phyloP scores from a whole-genome alignment of 2,113 vertebrate species.

The Sebastes schlegelii region DNA sequence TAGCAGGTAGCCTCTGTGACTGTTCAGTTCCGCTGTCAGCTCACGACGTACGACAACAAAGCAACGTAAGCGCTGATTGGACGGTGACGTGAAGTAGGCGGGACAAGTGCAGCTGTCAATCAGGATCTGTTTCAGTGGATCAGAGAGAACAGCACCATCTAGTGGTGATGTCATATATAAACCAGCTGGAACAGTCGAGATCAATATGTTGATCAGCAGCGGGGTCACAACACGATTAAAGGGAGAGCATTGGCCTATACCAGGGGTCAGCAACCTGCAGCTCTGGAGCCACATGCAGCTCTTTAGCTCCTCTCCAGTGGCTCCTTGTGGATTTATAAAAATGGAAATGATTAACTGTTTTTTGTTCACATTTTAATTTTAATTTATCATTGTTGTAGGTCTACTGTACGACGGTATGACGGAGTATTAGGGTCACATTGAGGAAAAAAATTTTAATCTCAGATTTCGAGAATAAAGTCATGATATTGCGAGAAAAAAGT shows the following conservation, averaged over 20 bases:
- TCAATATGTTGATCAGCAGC: neutral
- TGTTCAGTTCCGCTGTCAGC: conserved; percentile 68
- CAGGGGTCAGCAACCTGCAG: no score
- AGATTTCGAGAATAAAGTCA: no score
- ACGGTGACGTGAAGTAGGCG: conserved; percentile 20
- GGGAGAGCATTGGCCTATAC: neutral
- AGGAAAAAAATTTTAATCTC: no score
- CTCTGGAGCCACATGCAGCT: no score
- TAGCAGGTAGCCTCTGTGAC: conserved; percentile 49
- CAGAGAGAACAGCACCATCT: conserved; percentile 48
- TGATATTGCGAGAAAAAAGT: no score
- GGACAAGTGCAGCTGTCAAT: conserved; percentile 5
- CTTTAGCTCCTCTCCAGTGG: no score
- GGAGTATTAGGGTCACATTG: no score
- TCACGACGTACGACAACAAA: conserved; percentile 78
- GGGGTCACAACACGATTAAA: neutral
- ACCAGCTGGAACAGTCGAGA: neutral
- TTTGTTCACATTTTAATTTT: no score
- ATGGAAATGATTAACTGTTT: no score
- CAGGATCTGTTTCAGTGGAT: neutral
- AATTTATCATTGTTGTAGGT: no score
- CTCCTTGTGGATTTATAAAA: no score
- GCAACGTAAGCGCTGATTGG: conserved; percentile 77
- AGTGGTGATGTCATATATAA: conserved; percentile 25
- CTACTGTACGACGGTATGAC: no score